phyloP scores from a whole-genome alignment of 2,888 invertebrate species.

The Trichacis sp. region DNA sequence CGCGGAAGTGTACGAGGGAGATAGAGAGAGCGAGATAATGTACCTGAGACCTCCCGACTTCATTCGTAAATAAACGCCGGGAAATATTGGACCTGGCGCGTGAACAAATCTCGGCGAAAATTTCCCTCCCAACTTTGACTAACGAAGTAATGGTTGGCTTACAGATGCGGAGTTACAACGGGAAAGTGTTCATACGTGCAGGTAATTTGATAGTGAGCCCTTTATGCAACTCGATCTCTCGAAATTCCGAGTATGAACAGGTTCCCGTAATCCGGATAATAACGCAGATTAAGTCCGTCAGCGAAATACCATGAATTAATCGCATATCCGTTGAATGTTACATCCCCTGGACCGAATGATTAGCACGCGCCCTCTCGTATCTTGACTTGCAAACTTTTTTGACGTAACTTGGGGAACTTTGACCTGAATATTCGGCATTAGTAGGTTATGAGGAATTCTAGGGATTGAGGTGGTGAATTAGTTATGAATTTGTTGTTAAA shows the following conservation, averaged over 20 bases:
- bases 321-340: slow-evolving; percentile 46
- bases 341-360: slow-evolving; percentile 46
- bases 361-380: no score
- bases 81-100: not conserved
- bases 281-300: slow-evolving; percentile 53
- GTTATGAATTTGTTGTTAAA: no score
- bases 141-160: slow-evolving; percentile 26
- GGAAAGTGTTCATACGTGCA: slow-evolving; percentile 35
- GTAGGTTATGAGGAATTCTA: no score
- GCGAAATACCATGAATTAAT: slow-evolving; percentile 53
- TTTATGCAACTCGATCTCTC: slow-evolving; percentile 24
- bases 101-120: not conserved
- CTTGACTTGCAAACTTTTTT: slow-evolving; percentile 13
- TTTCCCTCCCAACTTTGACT: slow-evolving; percentile 10
- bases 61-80: not conserved
- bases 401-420: no score
- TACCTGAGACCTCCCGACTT: not conserved
- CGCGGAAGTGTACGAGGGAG: not conserved
- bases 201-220: slow-evolving; percentile 38
- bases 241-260: slow-evolving; percentile 26
- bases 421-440: no score
- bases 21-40: not conserved
- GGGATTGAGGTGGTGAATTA: no score
- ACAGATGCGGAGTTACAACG: slow-evolving; percentile 27
- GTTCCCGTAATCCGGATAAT: slow-evolving; percentile 51